Evolutionary conservation across 2,797 vertebrate species (phyloP).

Genomic region (Aplochiton taeniatus): DNA sequence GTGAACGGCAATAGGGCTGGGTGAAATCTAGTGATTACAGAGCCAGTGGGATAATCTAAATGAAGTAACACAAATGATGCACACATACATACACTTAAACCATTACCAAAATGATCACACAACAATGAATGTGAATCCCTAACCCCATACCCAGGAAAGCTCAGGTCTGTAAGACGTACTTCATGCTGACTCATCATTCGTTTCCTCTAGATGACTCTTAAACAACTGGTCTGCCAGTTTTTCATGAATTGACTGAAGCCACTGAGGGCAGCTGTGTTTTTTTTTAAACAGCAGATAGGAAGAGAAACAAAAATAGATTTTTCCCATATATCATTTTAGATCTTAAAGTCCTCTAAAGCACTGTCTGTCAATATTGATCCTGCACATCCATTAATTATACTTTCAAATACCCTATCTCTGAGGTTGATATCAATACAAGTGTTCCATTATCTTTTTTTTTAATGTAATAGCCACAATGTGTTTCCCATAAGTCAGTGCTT

Average conservation of each 20-base stretch:
- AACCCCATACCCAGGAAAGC: conserved; percentile 56
- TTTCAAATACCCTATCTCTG: conserved; percentile 71
- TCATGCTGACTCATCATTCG: conserved; percentile 44
- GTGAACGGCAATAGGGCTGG: neutral
- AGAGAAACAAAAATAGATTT: conserved; percentile 76
- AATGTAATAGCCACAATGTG: conserved; percentile 2
- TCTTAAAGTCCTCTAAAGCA: conserved; percentile 76
- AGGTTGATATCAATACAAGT: conserved; percentile 68
- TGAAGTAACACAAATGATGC: conserved; percentile 16
- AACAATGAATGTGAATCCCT: conserved; percentile 45
- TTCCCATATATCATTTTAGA: conserved; percentile 68
- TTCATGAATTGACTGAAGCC: conserved; percentile 70
- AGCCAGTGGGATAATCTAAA: neutral
- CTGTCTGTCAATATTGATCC: conserved; percentile 73
- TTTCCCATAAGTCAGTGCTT: conserved; percentile 18
- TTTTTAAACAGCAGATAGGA: conserved; percentile 77
- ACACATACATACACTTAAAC: conserved; percentile 53
- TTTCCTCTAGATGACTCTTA: conserved; percentile 45
- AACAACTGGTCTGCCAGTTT: conserved; percentile 60
- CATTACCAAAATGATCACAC: conserved; percentile 63
- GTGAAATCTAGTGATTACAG: neutral
- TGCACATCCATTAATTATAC: conserved; percentile 66
- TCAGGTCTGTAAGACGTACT: conserved; percentile 51
- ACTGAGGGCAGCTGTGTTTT: conserved; percentile 62
- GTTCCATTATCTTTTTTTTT: conserved; percentile 60